These are phyloP conservation scores for Dryadula phaetusa DNA, from an alignment of 2,888 invertebrate species.

Conservation along the genomic window DNA sequence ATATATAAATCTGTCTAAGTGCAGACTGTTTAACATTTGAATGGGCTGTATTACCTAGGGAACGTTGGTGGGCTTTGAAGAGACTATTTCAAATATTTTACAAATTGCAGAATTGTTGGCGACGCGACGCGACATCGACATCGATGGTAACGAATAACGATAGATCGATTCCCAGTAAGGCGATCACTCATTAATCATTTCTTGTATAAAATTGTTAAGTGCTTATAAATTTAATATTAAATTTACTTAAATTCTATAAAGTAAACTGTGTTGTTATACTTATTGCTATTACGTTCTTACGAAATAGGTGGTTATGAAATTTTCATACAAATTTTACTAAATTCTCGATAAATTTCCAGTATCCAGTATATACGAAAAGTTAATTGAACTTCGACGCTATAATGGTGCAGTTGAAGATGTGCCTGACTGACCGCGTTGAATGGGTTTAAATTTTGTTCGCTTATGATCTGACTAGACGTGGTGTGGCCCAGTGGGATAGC, in stretches of 20 bases:
- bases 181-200: constrained; percentile 41
- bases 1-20: neutral
- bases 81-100: constrained; percentile 77
- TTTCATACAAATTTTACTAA: constrained; percentile 10
- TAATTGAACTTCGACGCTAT: constrained; percentile 3
- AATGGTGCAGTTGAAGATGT: neutral
- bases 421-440: neutral
- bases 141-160: constrained; percentile 54
- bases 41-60: constrained; percentile 40
- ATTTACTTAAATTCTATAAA: neutral
- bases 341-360: constrained; percentile 8
- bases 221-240: neutral
- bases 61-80: constrained; percentile 75
- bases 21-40: constrained; percentile 20
- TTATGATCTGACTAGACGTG: no score
- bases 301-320: constrained; percentile 1
- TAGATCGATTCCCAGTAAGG: constrained; percentile 54
- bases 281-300: neutral
- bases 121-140: constrained; percentile 62
- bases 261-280: neutral
- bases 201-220: constrained; percentile 16
- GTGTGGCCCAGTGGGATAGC: no score
- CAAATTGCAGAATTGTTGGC: constrained; percentile 76
- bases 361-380: neutral
- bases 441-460: neutral